Conservation (phyloP, 2,888 invertebrate genomes). For the Drosophila greeni region DNA sequence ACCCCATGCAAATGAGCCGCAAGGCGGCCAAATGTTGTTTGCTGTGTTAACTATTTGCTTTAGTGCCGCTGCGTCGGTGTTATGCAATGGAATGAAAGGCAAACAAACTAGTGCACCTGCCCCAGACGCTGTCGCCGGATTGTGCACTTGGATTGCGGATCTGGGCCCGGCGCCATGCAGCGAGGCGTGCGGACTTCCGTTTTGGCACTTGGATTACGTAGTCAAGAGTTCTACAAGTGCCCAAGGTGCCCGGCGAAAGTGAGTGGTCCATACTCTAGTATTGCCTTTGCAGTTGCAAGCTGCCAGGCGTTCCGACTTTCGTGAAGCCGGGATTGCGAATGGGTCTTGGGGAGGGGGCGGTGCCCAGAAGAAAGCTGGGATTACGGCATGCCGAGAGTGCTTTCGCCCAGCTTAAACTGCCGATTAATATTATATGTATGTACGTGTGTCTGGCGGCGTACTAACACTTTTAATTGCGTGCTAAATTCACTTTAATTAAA, state of each 20-base stretch:
- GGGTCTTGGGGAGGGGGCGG: constrained; percentile 16
- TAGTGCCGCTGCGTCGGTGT: constrained; percentile 15
- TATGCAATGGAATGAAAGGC: constrained; percentile 53
- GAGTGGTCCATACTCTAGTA: constrained; percentile 30
- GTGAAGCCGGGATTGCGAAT: constrained; percentile 36
- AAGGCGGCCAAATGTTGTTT: constrained; percentile 41
- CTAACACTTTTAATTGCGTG: constrained; percentile 66
- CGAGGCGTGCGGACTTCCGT: constrained; percentile 74
- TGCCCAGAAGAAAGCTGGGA: constrained; percentile 48
- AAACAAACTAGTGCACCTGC: constrained; percentile 55
- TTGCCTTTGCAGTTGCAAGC: constrained; percentile 39
- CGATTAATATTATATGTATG: constrained; percentile 46
- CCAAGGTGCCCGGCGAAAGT: constrained; percentile 50
- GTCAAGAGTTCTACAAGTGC: constrained; percentile 51
- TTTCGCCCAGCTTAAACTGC: constrained; percentile 26
- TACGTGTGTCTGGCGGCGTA: constrained; percentile 22
- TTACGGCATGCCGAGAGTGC: constrained; percentile 56
- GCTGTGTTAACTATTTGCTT: constrained; percentile 14
- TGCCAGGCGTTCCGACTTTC: constrained; percentile 13
- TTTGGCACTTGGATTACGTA: constrained; percentile 44
- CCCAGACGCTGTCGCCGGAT: constrained; percentile 23
- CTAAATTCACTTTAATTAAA: constrained; percentile 69
- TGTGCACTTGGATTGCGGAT: constrained; percentile 12
- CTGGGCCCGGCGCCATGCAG: constrained; percentile 50
- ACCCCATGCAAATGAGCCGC: constrained; percentile 62